A percentile compares a stretch with the other conserved stretches of the same genome.
These are phyloP conservation scores for Dryobota labecula DNA, from an alignment of 2,888 invertebrate genomes.

Conservation along the genomic window DNA sequence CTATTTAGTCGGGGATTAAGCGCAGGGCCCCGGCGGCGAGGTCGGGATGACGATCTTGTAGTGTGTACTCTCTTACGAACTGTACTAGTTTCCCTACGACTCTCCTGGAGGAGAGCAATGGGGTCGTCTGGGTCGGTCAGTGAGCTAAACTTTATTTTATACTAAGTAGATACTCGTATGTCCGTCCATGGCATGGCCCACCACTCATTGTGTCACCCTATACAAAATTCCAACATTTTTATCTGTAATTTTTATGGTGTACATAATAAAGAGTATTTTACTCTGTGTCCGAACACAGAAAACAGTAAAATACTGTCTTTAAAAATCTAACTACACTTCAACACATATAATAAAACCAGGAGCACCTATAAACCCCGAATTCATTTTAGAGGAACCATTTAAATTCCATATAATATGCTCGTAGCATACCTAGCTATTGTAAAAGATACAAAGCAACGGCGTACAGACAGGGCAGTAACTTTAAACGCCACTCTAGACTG, in stretches of 20 bases:
- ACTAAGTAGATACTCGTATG: not conserved
- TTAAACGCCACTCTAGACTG: slow-evolving; percentile 48
- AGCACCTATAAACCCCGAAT: slow-evolving; percentile 30
- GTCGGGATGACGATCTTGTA: too few species aligned
- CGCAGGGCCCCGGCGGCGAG: too few species aligned
- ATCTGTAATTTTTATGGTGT: too few species aligned
- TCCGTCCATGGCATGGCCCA: too few species aligned
- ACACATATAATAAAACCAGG: slow-evolving; percentile 19
- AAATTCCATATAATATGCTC: slow-evolving; percentile 33
- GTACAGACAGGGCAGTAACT: slow-evolving; percentile 45
- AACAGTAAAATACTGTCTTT: slow-evolving; percentile 23
- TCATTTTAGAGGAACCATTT: slow-evolving; percentile 39
- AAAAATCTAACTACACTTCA: slow-evolving; percentile 24
- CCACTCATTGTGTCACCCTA: too few species aligned
- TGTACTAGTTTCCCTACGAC: too few species aligned
- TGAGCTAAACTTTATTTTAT: not conserved
- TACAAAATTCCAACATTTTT: too few species aligned
- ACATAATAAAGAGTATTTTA: too few species aligned
- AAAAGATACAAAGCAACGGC: slow-evolving; percentile 20
- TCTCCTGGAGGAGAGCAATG: too few species aligned
- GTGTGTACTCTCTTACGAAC: too few species aligned
- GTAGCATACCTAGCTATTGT: slow-evolving; percentile 15
- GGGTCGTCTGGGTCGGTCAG: too few species aligned
- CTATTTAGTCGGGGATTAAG: too few species aligned
- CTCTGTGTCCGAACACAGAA: not conserved